Evolutionary conservation across 2,113 vertebrate species (phyloP).

Genomic region (Alligator mississippiensis): DNA sequence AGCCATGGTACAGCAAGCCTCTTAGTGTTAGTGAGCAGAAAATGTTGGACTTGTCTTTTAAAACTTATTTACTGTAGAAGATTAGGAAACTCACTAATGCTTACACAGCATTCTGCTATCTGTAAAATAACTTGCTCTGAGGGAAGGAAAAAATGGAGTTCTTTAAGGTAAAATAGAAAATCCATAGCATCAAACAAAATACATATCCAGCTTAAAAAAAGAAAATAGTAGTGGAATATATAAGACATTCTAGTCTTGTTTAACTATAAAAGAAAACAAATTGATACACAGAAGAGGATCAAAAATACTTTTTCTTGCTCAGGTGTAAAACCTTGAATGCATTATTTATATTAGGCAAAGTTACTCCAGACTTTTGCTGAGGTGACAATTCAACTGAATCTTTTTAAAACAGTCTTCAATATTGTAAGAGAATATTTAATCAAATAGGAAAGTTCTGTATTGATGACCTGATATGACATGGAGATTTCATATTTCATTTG

Average conservation of each 20-base stretch:
- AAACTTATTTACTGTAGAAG: background rate
- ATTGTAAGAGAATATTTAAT: background rate
- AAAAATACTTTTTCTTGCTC: background rate
- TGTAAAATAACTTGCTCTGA: background rate
- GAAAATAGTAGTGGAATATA: background rate
- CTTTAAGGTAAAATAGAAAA: background rate
- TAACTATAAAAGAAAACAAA: background rate
- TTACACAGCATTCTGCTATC: rapidly evolving
- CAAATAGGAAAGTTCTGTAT: background rate
- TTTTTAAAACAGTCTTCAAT: background rate
- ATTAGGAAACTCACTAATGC: background rate
- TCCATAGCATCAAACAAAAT: background rate
- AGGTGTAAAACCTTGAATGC: background rate
- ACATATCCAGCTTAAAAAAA: background rate
- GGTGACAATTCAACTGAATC: background rate
- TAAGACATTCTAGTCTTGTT: background rate
- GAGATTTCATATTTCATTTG: background rate
- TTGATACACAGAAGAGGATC: background rate
- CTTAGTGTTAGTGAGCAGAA: background rate
- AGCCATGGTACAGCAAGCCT: background rate
- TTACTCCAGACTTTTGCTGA: background rate
- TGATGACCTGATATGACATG: background rate
- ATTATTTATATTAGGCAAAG: background rate
- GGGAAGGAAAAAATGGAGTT: background rate
- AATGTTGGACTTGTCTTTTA: background rate